Base-by-base conservation (phyloP, 2,888 invertebrate genomes). In the Biston stratarius region DNA sequence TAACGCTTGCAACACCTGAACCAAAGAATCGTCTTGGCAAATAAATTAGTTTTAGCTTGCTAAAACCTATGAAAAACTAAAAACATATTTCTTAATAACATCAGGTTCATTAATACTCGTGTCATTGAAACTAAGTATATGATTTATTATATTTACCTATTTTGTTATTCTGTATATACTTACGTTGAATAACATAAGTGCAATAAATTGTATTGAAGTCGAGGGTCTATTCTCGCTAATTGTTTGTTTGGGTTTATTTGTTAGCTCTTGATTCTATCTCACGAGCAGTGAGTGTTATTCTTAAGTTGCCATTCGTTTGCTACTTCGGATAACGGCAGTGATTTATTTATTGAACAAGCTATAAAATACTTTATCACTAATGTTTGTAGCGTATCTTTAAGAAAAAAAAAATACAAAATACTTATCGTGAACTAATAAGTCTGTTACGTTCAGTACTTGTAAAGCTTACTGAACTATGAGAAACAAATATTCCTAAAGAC, bases 171-270 rank as follows among this genome's bases (percentile, higher is more conserved):
- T 55, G 12, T 42, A 24, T 42, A 33, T 47, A 53, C 14, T 40
- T n/a, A 57, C 57, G 38, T 57, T 24, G 34, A 53, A 55, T 36
- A 36, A 34, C 14, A 42, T 24, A 38, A 66, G 57, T 61, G 53
- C 44, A 44, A 34, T 53, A 48, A 45, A 67, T 53, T 48, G 48
- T 36, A 67, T 62, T 53, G 57, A 40, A 47, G 9, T 62, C 15
- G 24, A 67, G 58, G 10, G 62, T 42, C 34, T 12, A 47, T 67
- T 62, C 67, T 62, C 33, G 62, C 55, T 55, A 62, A 67, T 62
- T 67, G 62, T 59, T 62, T 67, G 42, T 67, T 67, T 67, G 53
- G 58, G 47, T 33, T n/a, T n/a, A n/a, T n/a, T 62, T 66, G 33
- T 66, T 62, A 58, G 49, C 58, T 52, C 36, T 47, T 24, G 44